Conservation (phyloP, 1,140 invertebrate species). For the Hyposmocoma kahamanoa region DNA sequence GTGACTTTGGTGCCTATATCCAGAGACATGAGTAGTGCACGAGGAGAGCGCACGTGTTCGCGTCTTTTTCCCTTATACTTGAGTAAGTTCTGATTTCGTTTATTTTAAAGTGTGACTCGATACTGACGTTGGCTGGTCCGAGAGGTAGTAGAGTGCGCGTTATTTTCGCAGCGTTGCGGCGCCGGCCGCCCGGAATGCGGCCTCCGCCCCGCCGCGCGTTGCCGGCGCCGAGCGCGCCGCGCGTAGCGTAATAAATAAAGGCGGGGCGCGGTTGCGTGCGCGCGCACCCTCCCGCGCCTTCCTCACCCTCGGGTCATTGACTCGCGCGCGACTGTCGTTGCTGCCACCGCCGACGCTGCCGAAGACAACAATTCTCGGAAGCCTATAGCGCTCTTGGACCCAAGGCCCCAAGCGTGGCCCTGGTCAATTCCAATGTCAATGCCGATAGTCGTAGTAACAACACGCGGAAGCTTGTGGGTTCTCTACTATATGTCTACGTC, state of each 20-base stretch:
- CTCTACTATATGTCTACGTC: neutral
- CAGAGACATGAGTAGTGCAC: constrained; percentile 37
- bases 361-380: constrained; percentile 46
- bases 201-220: constrained; percentile 63
- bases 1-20: constrained; percentile 46
- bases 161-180: constrained; percentile 53
- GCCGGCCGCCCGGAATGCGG: constrained; percentile 62
- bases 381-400: constrained; percentile 36
- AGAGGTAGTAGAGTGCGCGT: constrained; percentile 37
- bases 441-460: constrained; percentile 34
- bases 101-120: constrained; percentile 61
- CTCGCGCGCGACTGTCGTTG: constrained; percentile 39
- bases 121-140: constrained; percentile 28
- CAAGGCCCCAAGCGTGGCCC: constrained; percentile 18
- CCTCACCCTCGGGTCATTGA: constrained; percentile 63
- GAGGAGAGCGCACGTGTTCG: constrained; percentile 54
- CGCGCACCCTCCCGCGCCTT: constrained; percentile 66
- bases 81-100: constrained; percentile 58
- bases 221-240: constrained; percentile 60
- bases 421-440: constrained; percentile 60
- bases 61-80: constrained; percentile 26
- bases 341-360: constrained; percentile 38
- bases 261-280: constrained; percentile 67
- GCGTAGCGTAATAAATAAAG: constrained; percentile 72
- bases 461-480: constrained; percentile 11